Base-by-base conservation (phyloP, 2,888 invertebrate genomes). In the Philopedon plagiatum region DNA sequence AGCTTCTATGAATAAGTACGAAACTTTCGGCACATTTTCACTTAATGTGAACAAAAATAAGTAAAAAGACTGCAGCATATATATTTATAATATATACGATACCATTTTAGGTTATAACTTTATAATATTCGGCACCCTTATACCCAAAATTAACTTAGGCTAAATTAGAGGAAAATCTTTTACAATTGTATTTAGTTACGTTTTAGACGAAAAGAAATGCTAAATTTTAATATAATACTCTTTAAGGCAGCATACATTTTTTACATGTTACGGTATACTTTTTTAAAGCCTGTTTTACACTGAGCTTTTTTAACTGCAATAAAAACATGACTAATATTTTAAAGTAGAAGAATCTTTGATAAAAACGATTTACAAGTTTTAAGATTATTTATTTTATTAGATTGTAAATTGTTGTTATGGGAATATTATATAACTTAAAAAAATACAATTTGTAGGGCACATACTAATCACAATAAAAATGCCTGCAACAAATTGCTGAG, bases 41-140 rank as follows among this genome's bases (percentile, higher is more conserved):
- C 73, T 69, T 73, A 32, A 68, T 29, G 62, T 64, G 65, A 58
- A 65, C 34, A 64, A 73, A 73, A 73, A 65, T 69, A 73, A 73
- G 62, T 69, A 64, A 65, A 69, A 73, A 73, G 73, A 73, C 73
- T 73, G 73, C 73, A 73, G 62, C 73, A 51, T 73, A 68, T 73
- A 69, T 69, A 65, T 73, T 70, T 73, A 69, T n/a, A n/a, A n/a
- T n/a, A 66, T 71, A 62, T 54, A 60, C 61, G 51, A 69, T 69
- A 67, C 63, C 72, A 41, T 62, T 69, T 71, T 69, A 64, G 73
- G 68, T 64, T 57, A 51, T 23, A 63, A 61, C 39, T 23, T 56
- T 64, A n/a, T 73, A 68, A 56, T 73, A 68, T 69, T 69, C 51
- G 69, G 73, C 73, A 73, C 66, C 63, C 49, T 62, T 74, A 61